These are phyloP conservation scores for Leptarthrus brevirostris DNA, from an alignment of 2,888 invertebrate genomes.

Conservation along the genomic window DNA sequence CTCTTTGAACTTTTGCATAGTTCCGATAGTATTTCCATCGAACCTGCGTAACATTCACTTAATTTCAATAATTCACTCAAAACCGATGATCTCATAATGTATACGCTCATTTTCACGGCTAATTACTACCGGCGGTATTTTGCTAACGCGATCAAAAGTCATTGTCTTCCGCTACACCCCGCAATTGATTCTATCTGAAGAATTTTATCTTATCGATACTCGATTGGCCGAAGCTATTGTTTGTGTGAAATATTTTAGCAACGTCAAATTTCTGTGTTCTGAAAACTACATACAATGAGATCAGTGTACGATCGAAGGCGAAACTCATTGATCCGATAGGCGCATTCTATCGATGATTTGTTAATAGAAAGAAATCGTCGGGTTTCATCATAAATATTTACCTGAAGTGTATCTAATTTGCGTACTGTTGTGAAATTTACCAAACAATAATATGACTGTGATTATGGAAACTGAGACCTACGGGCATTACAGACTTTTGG, in stretches of 20 bases:
- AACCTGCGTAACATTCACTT: too few relatives aligned
- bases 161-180: background rate
- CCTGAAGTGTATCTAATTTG: conserved; percentile 6
- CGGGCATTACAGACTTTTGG: conserved; percentile 29
- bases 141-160: conserved; percentile 28
- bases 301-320: conserved; percentile 9
- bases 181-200: conserved; percentile 18
- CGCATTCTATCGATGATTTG: background rate
- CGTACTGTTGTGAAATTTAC: background rate
- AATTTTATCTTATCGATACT: conserved; percentile 40
- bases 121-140: conserved; percentile 3
- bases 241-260: conserved; percentile 27
- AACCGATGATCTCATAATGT: background rate
- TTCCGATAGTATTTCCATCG: too few relatives aligned
- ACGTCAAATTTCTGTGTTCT: conserved; percentile 5
- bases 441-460: conserved; percentile 6
- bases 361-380: background rate
- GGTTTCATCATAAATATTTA: background rate
- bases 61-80: too few relatives aligned
- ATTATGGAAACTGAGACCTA: conserved; percentile 33
- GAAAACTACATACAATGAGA: conserved; percentile 16
- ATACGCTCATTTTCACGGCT: conserved; percentile 10
- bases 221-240: background rate
- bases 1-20: too few relatives aligned
- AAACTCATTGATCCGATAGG: background rate